phyloP scores from a whole-genome alignment of 2,888 invertebrate species.

The Synergus japonicus region DNA sequence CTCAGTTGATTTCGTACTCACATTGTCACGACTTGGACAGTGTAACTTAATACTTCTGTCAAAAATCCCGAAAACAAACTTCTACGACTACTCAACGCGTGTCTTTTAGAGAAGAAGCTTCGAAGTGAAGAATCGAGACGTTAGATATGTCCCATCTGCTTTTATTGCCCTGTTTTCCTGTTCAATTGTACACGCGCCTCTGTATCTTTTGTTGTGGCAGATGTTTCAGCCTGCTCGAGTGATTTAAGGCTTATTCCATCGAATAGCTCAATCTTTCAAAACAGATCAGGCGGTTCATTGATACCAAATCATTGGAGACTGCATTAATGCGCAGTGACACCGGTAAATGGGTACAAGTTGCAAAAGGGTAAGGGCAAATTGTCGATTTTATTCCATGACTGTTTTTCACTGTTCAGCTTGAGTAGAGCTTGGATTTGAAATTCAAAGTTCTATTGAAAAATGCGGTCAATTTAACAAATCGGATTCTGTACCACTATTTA shows the following conservation, averaged over 20 bases:
- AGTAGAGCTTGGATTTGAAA: not conserved
- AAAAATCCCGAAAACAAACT: not conserved
- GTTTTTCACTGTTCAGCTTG: not conserved
- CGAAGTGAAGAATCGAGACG: constrained; percentile 19
- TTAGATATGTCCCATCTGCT: constrained; percentile 24
- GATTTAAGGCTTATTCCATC: constrained; percentile 37
- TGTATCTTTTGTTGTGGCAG: constrained; percentile 33
- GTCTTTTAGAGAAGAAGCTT: not conserved
- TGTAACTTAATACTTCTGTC: constrained; percentile 5
- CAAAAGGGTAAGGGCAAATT: not conserved
- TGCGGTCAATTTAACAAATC: not conserved
- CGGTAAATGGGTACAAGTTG: not conserved
- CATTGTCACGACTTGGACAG: constrained; percentile 13
- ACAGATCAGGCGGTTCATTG: constrained; percentile 24
- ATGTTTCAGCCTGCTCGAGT: constrained; percentile 19
- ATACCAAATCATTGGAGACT: constrained; percentile 28
- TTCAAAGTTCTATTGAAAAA: not conserved
- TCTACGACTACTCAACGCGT: not conserved
- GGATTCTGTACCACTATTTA: constrained; percentile 10
- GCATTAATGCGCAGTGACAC: not conserved
- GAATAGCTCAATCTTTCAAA: constrained; percentile 29
- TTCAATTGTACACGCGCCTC: constrained; percentile 27
- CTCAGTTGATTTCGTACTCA: constrained; percentile 16
- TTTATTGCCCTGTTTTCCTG: constrained; percentile 36
- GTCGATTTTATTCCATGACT: not conserved